These are phyloP conservation scores for Amazonetta brasiliensis DNA, from an alignment of 2,797 vertebrate genomes.

Conservation along the genomic window DNA sequence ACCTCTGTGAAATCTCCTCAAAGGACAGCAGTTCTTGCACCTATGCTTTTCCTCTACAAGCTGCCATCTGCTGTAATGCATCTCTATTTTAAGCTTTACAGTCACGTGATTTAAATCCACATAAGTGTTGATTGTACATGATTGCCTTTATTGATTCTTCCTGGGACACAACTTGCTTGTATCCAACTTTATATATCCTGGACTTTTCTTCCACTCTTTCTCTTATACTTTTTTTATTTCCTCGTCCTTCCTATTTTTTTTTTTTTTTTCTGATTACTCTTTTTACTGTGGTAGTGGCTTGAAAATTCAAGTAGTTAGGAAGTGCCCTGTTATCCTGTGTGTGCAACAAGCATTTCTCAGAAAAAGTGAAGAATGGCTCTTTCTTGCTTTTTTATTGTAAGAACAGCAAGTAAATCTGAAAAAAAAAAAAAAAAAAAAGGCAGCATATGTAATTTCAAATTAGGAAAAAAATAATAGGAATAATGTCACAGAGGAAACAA, in stretches of 20 bases:
- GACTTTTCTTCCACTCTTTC: conserved; percentile 32
- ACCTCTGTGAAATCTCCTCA: conserved; percentile 66
- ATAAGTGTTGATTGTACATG: conserved; percentile 80
- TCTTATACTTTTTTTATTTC: background rate
- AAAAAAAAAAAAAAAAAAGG: background rate
- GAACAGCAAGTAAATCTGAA: background rate
- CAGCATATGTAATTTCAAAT: background rate
- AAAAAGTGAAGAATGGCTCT: background rate
- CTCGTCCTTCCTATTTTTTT: background rate
- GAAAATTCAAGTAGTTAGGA: background rate
- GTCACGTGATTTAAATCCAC: conserved; percentile 77
- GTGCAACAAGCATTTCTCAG: background rate
- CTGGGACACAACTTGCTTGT: conserved; percentile 64
- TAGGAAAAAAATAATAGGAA: background rate
- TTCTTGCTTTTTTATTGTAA: background rate
- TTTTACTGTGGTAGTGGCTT: background rate
- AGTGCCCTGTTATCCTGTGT: background rate
- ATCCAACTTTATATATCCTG: conserved; percentile 46
- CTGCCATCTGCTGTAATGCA: conserved; percentile 75
- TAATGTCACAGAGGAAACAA: background rate
- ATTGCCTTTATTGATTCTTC: conserved; percentile 83
- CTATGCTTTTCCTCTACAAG: conserved; percentile 55
- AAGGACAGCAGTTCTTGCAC: conserved; percentile 71
- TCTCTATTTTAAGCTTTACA: conserved; percentile 76
- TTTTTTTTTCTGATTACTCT: background rate